Base-by-base conservation (phyloP, 2,888 invertebrate species). In the Drosophila pseudotakahashii region DNA sequence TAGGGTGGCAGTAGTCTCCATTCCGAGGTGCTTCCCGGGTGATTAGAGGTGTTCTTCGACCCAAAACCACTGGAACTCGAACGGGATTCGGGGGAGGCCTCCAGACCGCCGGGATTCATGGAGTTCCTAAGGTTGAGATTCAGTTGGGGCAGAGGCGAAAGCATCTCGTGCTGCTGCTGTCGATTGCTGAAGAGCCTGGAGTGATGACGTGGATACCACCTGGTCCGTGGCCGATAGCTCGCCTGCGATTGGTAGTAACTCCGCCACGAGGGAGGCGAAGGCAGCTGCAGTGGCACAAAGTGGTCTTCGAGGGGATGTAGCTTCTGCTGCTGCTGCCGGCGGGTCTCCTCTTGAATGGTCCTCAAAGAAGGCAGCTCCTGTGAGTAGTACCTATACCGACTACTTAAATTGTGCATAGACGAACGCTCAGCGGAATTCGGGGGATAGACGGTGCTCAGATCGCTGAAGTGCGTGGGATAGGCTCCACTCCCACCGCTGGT, bases 11-110 rank as follows among this genome's bases (percentile, higher is more conserved):
- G 93, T 30, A 91, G 71, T 62, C 96, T 93, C 96, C 96, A 96
- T 90, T 96, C 96, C 74, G 94, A 95, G 58, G 95, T 95, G 90
- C 96, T 96, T 39, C 95, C 95, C 72, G 96, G 96, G 88, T 95
- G 95, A 64, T 92, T 91, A 30, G 96, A 96, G 37, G 97, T 97
- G 92, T 97, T 98, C 91, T 97, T 97, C 89, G 97, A 97, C 70
- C 97, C 97, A 91, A 97, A 97, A 13, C 97, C 97, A 90, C 97
- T 97, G 39, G 97, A 97, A 88, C 97, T 97, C 16, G 97, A 97
- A 54, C 97, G 94, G 88, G 96, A 96, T 91, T 97, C 97, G 0
- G 97, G 97, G 4, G 97, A 97, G 9, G 96, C 95, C 90, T 96
- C 96, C 89, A 94, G 92, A 1, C 93, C 92, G 37, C 93, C 92